Base-by-base conservation (phyloP, 1,140 invertebrate genomes). In the Nasonia longicornis region DNA sequence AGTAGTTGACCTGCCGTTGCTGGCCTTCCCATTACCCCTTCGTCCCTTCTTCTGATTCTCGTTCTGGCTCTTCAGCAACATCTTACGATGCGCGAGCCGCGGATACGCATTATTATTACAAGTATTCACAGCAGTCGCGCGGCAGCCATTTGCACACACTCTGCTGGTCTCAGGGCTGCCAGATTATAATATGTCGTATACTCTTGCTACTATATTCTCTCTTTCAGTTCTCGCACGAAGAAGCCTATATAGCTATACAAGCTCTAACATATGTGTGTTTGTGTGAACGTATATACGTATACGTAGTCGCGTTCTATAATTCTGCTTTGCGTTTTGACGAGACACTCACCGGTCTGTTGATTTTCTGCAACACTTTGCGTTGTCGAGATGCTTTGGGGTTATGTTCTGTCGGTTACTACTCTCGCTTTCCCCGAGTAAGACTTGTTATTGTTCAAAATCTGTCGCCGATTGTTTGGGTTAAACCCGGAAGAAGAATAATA, bases 131-230 rank as follows among this genome's bases (percentile, higher is more conserved):
- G 82, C 80, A 80, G 83, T 82, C 79, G 85, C 82, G 82, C 83
- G 88, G 87, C 87, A 87, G 88, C 89, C 89, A 90, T 90, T 89
- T 89, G 87, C 86, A 86, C 82, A 85, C 85, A 85, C 85, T 85
- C 38, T 48, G 14, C 31, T 58, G 69, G 16, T n/a, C 48, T 31
- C 16, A 20, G 7, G 52, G 52, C 52, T 29, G 31, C 52, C 42
- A 79, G 48, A 79, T 72, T 79, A 79, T 71, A 66, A 79, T 71
- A 66, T 58, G 58, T 42, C 63, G 20, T 42, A 26, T 26, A 16
- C 31, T 76, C 22, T 76, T 66, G 31, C 74, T 64, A 66, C 48
- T 48, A 35, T 35, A 35, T 58, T 58, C 1, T 20, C 38, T 45
- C 64, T 67, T 42, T 77, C 16, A 16, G 20, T 29, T 22, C 31